A percentile compares a stretch with the other conserved stretches of the same genome.
These are phyloP conservation scores for Ametastegia equiseti DNA, from an alignment of 2,888 invertebrate species.

Conservation along the genomic window DNA sequence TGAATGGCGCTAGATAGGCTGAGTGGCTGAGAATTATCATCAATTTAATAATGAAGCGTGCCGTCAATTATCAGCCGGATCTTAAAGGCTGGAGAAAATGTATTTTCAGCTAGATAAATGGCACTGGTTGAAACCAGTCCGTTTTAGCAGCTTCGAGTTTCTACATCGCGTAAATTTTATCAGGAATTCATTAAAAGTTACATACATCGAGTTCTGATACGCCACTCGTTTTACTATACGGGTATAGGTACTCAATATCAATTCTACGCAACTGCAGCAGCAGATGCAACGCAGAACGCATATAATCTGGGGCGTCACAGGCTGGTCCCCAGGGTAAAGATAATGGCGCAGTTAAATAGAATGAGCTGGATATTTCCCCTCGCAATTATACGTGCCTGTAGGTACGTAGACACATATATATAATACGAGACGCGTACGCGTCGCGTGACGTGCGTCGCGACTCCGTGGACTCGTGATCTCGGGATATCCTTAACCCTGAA, in stretches of 20 bases:
- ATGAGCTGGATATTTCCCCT: background rate
- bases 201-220: background rate
- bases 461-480: slow-evolving; percentile 16
- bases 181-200: too few species aligned
- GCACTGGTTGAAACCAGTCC: background rate
- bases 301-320: background rate
- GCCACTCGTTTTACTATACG: background rate
- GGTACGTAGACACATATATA: too few species aligned
- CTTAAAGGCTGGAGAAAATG: background rate
- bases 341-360: background rate
- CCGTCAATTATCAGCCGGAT: background rate
- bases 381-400: background rate
- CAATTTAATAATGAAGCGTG: background rate
- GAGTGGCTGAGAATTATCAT: background rate
- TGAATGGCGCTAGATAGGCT: background rate
- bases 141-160: too few species aligned
- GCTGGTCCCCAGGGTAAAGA: background rate
- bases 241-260: background rate
- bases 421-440: too few species aligned
- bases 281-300: background rate
- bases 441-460: background rate
- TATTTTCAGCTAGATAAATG: background rate
- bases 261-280: background rate
- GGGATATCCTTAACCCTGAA: slow-evolving; percentile 44
- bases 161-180: too few species aligned